These are phyloP conservation scores for Quiscalus mexicanus DNA, from an alignment of 2,113 vertebrate species.

Conservation along the genomic window DNA sequence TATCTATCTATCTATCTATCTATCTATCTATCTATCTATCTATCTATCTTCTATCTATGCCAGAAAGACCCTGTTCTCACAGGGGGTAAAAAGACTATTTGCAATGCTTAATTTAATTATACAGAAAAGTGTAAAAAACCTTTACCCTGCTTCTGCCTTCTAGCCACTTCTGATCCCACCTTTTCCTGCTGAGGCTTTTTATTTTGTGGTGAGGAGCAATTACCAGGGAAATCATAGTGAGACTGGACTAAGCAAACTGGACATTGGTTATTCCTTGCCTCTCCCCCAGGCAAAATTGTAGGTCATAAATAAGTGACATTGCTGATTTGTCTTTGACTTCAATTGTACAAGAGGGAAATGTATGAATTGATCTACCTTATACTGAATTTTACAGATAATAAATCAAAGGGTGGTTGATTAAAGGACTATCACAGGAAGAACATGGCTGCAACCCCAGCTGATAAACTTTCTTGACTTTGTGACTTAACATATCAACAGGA, in stretches of 20 bases:
- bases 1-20: too few relatives aligned
- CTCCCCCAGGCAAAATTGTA: background rate
- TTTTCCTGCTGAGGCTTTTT: background rate
- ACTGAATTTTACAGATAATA: background rate
- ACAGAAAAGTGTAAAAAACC: background rate
- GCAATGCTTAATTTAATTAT: background rate
- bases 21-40: background rate
- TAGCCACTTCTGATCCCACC: rapidly evolving
- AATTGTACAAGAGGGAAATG: background rate
- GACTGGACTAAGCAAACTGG: background rate
- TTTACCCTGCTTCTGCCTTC: background rate
- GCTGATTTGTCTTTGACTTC: background rate
- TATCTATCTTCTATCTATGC: background rate
- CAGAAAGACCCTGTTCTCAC: background rate
- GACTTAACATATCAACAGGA: background rate
- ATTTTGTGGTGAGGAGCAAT: background rate
- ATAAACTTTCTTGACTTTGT: background rate
- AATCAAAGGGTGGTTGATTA: background rate
- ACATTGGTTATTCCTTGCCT: background rate
- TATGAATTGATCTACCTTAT: background rate
- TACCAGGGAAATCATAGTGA: background rate
- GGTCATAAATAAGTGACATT: background rate
- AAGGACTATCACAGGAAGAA: background rate
- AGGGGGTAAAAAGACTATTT: rapidly evolving
- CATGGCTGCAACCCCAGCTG: background rate